A percentile compares a stretch with the other conserved stretches of the same genome.
phyloP scores from a whole-genome alignment of 2,888 invertebrate genomes.

The Chelonus formosanus region DNA sequence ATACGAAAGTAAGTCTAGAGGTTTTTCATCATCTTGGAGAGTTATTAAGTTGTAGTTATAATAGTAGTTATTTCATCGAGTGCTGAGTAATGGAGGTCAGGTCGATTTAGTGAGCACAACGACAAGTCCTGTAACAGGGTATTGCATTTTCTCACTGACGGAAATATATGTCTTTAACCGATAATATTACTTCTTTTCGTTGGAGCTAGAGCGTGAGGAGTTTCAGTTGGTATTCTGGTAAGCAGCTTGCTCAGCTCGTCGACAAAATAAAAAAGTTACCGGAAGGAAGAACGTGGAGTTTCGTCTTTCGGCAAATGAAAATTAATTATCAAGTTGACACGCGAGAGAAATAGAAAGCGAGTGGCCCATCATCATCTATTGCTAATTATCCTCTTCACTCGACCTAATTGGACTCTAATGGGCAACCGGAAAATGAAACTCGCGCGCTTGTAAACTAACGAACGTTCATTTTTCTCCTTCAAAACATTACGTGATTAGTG shows the following conservation, averaged over 20 bases:
- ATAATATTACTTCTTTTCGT: too few species aligned
- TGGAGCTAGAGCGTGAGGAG: too few species aligned
- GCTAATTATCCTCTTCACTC: constrained; percentile 40
- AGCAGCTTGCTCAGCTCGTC: too few species aligned
- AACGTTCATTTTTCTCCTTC: constrained; percentile 33
- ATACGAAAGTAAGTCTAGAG: background rate
- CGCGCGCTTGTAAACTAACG: constrained; percentile 35
- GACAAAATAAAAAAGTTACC: too few species aligned
- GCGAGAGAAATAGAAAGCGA: constrained; percentile 50
- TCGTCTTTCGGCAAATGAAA: constrained; percentile 35
- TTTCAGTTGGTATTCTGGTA: too few species aligned
- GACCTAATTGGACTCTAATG: constrained; percentile 39
- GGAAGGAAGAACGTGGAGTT: constrained; percentile 24
- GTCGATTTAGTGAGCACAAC: constrained; percentile 12
- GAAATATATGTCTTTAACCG: background rate
- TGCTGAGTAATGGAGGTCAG: constrained; percentile 8
- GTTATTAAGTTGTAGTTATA: constrained; percentile 33
- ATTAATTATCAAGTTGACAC: constrained; percentile 46
- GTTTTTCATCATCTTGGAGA: constrained; percentile 14
- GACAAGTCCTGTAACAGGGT: constrained; percentile 4
- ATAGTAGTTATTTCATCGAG: constrained; percentile 24
- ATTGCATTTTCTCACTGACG: constrained; percentile 2
- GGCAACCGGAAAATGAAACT: constrained; percentile 42
- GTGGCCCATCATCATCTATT: constrained; percentile 32
- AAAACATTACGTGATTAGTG: constrained; percentile 41